phyloP scores from a whole-genome alignment of 2,113 vertebrate species.

The Anhinga rufa region DNA sequence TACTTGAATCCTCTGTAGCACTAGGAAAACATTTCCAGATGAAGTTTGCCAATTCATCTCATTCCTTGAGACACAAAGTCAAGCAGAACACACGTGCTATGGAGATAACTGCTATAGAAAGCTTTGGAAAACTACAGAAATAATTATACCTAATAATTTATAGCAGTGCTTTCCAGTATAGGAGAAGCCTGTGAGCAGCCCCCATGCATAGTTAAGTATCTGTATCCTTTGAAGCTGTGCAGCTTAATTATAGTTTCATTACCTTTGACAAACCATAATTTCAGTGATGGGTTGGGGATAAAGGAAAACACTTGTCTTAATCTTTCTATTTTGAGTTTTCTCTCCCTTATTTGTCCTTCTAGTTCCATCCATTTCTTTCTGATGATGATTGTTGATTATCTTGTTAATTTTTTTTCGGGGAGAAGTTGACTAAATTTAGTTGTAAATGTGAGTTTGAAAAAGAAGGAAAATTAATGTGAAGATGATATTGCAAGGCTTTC shows the following conservation, averaged over 20 bases:
- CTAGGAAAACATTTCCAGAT: neutral
- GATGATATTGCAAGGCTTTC: neutral
- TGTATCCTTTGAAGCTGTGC: conserved; percentile 18
- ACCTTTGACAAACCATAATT: conserved; percentile 46
- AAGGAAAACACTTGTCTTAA: conserved; percentile 21
- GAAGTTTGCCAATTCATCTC: conserved; percentile 21
- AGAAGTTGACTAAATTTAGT: neutral
- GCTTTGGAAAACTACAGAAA: neutral
- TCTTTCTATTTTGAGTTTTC: conserved; percentile 21
- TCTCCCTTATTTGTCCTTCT: conserved; percentile 12
- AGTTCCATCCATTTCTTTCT: neutral
- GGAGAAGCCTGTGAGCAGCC: neutral
- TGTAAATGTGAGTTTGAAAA: neutral
- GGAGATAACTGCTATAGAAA: neutral
- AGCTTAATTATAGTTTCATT: conserved; percentile 43
- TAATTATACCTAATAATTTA: conserved; percentile 8
- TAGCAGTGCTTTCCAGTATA: neutral
- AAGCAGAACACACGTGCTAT: neutral
- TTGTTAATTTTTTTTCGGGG: neutral
- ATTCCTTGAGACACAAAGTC: neutral
- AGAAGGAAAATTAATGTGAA: neutral
- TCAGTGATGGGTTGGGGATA: neutral
- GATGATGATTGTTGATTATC: neutral
- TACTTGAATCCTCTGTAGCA: neutral
- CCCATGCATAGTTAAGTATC: conserved; percentile 17